phyloP scores from a whole-genome alignment of 2,888 invertebrate species.

The Bombyx huttoni region DNA sequence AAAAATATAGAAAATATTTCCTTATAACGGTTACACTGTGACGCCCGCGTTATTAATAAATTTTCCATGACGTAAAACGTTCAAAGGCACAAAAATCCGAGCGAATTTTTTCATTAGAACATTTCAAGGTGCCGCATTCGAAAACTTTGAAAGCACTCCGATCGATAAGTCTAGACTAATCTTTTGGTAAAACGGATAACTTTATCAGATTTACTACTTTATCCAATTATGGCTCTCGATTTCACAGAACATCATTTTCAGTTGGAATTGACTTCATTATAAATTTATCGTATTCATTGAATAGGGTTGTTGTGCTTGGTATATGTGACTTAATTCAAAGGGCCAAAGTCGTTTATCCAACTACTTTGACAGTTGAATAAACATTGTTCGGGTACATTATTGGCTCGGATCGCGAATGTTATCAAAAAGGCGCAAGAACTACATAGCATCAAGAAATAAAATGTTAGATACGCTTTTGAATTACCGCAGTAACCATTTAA shows the following conservation, averaged over 20 bases:
- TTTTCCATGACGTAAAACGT: neutral
- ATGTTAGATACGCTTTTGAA: neutral
- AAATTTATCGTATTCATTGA: too few species aligned
- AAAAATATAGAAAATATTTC: neutral
- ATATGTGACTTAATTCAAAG: too few species aligned
- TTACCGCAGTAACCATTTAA: neutral
- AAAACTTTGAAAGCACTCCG: neutral
- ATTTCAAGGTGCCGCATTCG: neutral
- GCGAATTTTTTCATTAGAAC: neutral
- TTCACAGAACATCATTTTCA: too few species aligned
- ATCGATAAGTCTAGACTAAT: conserved; percentile 1
- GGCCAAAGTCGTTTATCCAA: too few species aligned
- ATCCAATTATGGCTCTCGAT: too few species aligned
- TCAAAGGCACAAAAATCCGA: neutral
- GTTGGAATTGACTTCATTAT: too few species aligned
- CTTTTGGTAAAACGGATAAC: neutral
- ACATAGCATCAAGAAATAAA: neutral
- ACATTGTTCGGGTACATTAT: neutral
- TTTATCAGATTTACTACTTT: neutral
- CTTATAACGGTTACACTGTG: neutral
- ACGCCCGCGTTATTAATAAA: neutral
- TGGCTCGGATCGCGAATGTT: neutral
- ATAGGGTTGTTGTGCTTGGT: too few species aligned
- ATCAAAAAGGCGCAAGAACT: neutral
- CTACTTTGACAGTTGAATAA: neutral